A percentile compares a stretch with the other conserved stretches of the same genome.
These are phyloP conservation scores for Melanotaenia pygmaea DNA, from an alignment of 2,797 vertebrate species.

Conservation along the genomic window DNA sequence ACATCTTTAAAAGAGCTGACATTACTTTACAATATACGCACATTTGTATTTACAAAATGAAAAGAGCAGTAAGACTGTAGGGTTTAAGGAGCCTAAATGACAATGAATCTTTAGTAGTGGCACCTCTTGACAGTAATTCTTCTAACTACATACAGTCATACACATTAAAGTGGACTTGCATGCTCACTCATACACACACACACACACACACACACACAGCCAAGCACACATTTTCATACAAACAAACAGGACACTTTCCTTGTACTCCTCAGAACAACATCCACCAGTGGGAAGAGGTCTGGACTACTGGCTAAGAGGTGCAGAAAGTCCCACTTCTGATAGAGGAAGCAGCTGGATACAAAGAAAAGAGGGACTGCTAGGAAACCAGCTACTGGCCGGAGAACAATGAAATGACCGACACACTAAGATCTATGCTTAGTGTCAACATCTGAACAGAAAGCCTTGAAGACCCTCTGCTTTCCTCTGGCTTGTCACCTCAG, in stretches of 20 bases:
- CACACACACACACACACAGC: constrained; percentile 34
- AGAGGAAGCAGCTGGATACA: constrained; percentile 84
- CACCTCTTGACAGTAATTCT: constrained; percentile 70
- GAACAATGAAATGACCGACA: constrained; percentile 70
- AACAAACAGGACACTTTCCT: constrained; percentile 74
- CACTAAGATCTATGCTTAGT: constrained; percentile 13
- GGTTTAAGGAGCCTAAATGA: constrained; percentile 55
- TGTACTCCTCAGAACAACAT: constrained; percentile 73
- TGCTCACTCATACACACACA: constrained; percentile 3
- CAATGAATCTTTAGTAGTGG: constrained; percentile 67
- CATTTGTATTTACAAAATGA: constrained; percentile 71
- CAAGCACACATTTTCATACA: constrained; percentile 31
- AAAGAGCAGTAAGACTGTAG: constrained; percentile 54
- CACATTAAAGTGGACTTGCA: constrained; percentile 22
- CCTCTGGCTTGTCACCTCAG: constrained; percentile 47
- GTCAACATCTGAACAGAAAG: constrained; percentile 21
- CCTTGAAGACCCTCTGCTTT: constrained; percentile 27
- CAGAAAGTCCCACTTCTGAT: constrained; percentile 75
- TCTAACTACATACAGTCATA: constrained; percentile 51
- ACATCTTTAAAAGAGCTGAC: constrained; percentile 59
- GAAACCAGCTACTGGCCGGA: constrained; percentile 71
- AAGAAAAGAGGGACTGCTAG: constrained; percentile 70
- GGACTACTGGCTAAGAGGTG: constrained; percentile 66
- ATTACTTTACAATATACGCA: constrained; percentile 65
- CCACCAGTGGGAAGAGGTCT: constrained; percentile 62